Evolutionary conservation across 2,888 invertebrate species (phyloP).

Genomic region (Ellobium chinense): DNA sequence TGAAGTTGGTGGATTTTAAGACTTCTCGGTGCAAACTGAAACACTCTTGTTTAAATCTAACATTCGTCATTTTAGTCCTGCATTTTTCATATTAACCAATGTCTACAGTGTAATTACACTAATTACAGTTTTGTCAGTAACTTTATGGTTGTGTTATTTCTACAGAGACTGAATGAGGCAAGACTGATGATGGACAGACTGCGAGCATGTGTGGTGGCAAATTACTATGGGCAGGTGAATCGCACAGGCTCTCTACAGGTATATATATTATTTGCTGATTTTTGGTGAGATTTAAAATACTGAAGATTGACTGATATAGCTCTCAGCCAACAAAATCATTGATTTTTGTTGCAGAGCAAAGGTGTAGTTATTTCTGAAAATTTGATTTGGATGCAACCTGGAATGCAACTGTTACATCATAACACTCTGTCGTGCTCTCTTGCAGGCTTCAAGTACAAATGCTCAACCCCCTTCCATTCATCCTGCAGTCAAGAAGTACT

Average conservation of each 20-base stretch:
- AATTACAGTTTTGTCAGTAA: not conserved
- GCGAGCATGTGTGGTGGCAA: conserved; percentile 75
- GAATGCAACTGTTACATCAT: too few relatives aligned
- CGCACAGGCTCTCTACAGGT: conserved; percentile 63
- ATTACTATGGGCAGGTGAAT: conserved; percentile 69
- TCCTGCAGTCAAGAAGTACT: conserved; percentile 83
- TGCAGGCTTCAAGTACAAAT: conserved; percentile 50
- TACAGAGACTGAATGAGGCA: conserved; percentile 69
- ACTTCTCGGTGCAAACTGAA: too few relatives aligned
- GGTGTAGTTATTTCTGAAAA: too few relatives aligned
- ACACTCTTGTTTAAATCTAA: too few relatives aligned
- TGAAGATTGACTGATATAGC: too few relatives aligned
- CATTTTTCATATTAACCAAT: not conserved
- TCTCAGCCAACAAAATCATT: too few relatives aligned
- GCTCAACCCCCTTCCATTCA: conserved; percentile 81
- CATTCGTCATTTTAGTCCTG: not conserved
- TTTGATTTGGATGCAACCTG: too few relatives aligned
- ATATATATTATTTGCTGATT: too few relatives aligned
- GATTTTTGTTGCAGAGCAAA: too few relatives aligned
- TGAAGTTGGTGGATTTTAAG: too few relatives aligned
- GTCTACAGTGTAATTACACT: not conserved
- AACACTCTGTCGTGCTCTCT: not conserved
- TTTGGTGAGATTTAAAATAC: too few relatives aligned
- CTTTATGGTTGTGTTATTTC: too few relatives aligned
- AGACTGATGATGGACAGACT: conserved; percentile 72